These are phyloP conservation scores for Trichomycterus rosablanca DNA, from an alignment of 2,113 vertebrate species.

Conservation along the genomic window DNA sequence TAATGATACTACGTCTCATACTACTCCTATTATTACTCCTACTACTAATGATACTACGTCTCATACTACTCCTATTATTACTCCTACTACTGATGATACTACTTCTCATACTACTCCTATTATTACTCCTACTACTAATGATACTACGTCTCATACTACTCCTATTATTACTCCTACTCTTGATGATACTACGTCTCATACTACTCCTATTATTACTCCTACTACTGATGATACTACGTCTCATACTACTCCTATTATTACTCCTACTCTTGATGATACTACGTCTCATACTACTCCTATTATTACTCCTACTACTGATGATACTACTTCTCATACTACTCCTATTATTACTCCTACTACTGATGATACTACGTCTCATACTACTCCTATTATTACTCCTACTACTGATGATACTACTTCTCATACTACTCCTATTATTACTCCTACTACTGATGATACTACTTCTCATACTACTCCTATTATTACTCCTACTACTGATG, in stretches of 20 bases:
- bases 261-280: not conserved
- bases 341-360: not conserved
- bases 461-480: not conserved
- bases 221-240: too few species aligned
- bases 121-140: not conserved
- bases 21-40: not conserved
- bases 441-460: not conserved
- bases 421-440: not conserved
- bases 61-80: not conserved
- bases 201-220: not conserved
- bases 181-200: not conserved
- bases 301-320: not conserved
- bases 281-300: not conserved
- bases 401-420: too few species aligned
- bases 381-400: not conserved
- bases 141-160: too few species aligned
- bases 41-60: not conserved
- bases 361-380: too few species aligned
- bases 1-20: too few species aligned
- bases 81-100: not conserved
- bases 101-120: not conserved
- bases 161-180: not conserved
- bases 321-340: too few species aligned
- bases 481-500: not conserved
- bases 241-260: too few species aligned